Percentiles rank a stretch among this genome's conserved stretches.
These are phyloP conservation scores for Pygmarrhopalites habei DNA, from an alignment of 1,140 invertebrate species.

Conservation along the genomic window DNA sequence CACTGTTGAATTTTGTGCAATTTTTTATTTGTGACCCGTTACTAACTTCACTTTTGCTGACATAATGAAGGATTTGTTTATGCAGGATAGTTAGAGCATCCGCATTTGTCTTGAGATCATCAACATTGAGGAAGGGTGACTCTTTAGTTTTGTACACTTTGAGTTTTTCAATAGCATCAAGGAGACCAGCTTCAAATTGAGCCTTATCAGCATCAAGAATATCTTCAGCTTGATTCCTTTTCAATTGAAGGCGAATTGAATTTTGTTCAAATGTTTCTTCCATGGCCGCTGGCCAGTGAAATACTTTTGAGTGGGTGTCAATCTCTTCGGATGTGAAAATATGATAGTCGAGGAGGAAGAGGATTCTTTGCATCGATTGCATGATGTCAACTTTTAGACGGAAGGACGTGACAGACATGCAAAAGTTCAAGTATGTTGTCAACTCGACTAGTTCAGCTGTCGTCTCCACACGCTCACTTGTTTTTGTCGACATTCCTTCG, in stretches of 20 bases:
- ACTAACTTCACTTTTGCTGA: no score
- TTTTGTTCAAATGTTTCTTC: constrained; percentile 75
- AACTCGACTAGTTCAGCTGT: constrained; percentile 81
- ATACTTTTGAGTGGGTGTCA: constrained; percentile 61
- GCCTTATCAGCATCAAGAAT: constrained; percentile 48
- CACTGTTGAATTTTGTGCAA: no score
- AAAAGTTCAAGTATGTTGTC: constrained; percentile 70
- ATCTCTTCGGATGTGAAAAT: constrained; percentile 46
- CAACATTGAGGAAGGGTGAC: constrained; percentile 65
- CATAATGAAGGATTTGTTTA: constrained; percentile 58
- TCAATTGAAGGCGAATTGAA: constrained; percentile 56
- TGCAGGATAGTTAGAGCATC: constrained; percentile 60
- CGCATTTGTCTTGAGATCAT: constrained; percentile 74
- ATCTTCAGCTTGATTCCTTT: constrained; percentile 66
- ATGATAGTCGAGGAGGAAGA: constrained; percentile 70
- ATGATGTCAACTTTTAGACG: constrained; percentile 64
- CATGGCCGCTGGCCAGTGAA: constrained; percentile 85
- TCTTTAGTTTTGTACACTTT: constrained; percentile 79
- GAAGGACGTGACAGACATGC: constrained; percentile 68
- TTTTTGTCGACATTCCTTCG: constrained; percentile 77
- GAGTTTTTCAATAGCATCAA: constrained; percentile 24
- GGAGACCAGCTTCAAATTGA: constrained; percentile 55
- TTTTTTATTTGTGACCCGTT: no score
- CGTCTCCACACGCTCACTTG: constrained; percentile 74
- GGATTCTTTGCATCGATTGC: constrained; percentile 59